These are phyloP conservation scores for Gymnothorax reevesii DNA, from an alignment of 2,797 vertebrate genomes.

Conservation along the genomic window DNA sequence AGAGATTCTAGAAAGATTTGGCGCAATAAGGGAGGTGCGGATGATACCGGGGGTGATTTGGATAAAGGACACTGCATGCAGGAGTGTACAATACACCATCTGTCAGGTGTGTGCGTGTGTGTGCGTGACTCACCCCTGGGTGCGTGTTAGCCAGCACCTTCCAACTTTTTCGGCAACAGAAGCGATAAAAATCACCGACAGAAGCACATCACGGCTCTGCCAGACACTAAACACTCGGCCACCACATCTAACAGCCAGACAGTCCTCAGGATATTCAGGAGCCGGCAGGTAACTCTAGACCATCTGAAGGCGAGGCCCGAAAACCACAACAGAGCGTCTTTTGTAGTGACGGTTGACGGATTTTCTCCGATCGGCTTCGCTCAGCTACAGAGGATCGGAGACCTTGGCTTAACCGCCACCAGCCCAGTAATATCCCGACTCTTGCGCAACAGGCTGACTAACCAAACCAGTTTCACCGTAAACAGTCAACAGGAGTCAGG, in stretches of 20 bases:
- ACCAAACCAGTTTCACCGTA: background rate
- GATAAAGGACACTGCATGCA: background rate
- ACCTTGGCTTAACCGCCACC: background rate
- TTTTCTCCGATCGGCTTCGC: constrained; percentile 1
- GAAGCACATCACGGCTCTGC: constrained; percentile 13
- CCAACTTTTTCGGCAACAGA: background rate
- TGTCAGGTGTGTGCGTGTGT: too few relatives aligned
- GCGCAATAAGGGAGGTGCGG: background rate
- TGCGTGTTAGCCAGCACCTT: constrained; percentile 18
- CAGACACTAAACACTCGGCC: background rate
- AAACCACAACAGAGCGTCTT: constrained; percentile 17
- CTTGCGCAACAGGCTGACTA: constrained; percentile 6
- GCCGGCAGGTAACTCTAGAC: background rate
- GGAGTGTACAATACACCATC: too few relatives aligned
- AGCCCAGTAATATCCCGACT: background rate
- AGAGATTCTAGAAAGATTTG: background rate
- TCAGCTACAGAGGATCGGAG: background rate
- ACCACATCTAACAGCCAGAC: constrained; percentile 4
- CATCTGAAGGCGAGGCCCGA: background rate
- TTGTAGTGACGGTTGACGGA: background rate
- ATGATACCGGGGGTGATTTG: background rate
- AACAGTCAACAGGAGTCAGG: background rate
- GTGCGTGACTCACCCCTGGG: background rate
- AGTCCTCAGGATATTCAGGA: background rate
- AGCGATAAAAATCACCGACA: background rate